These are phyloP conservation scores for Sorex fumeus DNA, from an alignment of 2,113 vertebrate genomes.

Conservation along the genomic window DNA sequence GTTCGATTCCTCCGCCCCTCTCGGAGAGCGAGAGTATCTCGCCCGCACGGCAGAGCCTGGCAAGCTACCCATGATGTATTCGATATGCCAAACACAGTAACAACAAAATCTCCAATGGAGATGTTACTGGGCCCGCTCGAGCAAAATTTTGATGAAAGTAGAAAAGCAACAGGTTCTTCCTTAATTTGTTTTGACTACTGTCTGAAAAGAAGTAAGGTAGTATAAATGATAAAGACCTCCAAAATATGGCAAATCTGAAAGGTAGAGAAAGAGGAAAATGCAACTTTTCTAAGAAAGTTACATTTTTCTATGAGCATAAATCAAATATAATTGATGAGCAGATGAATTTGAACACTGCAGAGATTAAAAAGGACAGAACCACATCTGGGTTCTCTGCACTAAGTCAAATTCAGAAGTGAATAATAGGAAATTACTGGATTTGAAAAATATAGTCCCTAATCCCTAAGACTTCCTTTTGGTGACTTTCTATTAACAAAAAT, in stretches of 20 bases:
- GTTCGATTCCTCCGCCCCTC: too few relatives aligned
- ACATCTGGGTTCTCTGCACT: not conserved
- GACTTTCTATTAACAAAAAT: not conserved
- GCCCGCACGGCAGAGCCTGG: too few relatives aligned
- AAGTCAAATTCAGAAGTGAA: not conserved
- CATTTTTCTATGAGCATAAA: not conserved
- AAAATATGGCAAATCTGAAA: not conserved
- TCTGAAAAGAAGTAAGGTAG: not conserved
- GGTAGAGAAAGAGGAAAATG: not conserved
- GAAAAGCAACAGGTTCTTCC: not conserved
- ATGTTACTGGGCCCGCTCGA: too few relatives aligned
- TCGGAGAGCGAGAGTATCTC: too few relatives aligned
- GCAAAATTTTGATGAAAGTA: not conserved
- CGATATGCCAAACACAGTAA: too few relatives aligned
- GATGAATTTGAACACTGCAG: not conserved
- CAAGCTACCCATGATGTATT: too few relatives aligned
- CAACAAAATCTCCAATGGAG: too few relatives aligned
- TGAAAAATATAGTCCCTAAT: not conserved
- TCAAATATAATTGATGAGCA: not conserved
- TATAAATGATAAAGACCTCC: not conserved
- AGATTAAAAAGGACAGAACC: not conserved
- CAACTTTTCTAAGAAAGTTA: constrained; percentile 30
- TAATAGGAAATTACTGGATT: not conserved
- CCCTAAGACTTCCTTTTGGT: not conserved
- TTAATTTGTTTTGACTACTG: not conserved